Evolutionary conservation across 2,797 vertebrate genomes (phyloP).

Genomic region (Enoplosus armatus): DNA sequence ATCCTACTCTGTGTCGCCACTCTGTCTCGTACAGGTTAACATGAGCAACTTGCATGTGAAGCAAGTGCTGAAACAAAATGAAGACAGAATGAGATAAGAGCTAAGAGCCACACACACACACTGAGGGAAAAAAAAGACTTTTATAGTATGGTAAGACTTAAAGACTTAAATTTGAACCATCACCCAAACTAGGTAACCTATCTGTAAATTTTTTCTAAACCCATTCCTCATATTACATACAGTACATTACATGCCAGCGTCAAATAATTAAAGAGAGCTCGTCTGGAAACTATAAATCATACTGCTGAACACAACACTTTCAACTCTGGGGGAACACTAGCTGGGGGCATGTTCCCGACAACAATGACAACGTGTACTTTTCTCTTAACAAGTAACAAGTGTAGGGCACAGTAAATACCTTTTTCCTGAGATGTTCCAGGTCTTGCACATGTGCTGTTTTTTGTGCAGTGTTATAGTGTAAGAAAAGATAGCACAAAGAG

Average conservation of each 20-base stretch:
- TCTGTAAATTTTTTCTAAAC: not conserved
- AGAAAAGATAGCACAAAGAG: not conserved
- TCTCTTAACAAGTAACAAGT: conserved; percentile 40
- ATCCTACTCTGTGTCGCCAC: not conserved
- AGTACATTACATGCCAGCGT: not conserved
- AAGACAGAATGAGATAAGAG: not conserved
- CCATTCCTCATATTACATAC: conserved; percentile 5
- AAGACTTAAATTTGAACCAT: not conserved
- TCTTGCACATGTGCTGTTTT: conserved; percentile 32
- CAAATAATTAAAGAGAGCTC: not conserved
- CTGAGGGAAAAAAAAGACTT: not conserved
- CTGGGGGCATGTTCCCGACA: conserved; percentile 43
- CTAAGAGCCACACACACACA: not conserved
- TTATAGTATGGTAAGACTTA: not conserved
- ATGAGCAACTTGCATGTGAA: not conserved
- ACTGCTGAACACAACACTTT: conserved; percentile 5
- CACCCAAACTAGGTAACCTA: not conserved
- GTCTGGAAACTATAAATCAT: conserved; percentile 31
- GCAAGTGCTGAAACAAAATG: not conserved
- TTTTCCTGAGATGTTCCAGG: conserved; percentile 24
- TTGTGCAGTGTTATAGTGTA: not conserved
- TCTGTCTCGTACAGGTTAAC: not conserved
- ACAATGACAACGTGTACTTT: conserved; percentile 32
- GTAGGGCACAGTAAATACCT: conserved; percentile 35
- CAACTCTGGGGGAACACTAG: conserved; percentile 15